phyloP scores from a whole-genome alignment of 2,113 vertebrate genomes.

The Polyodon spathula region DNA sequence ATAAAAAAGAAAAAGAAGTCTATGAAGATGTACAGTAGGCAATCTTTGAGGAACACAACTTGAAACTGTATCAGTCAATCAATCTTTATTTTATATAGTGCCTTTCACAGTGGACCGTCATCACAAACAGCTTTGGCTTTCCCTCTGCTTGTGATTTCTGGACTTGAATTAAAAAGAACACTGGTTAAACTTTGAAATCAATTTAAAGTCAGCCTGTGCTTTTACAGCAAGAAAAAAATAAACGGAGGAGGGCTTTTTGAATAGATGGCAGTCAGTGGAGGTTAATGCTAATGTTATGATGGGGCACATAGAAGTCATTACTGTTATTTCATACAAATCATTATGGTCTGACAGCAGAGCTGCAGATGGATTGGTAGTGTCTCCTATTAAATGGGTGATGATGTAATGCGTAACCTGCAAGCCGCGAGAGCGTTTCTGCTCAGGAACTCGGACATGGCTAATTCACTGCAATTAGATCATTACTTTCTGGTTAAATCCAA shows the following conservation, averaged over 20 bases:
- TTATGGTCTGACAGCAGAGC: slow-evolving; percentile 5
- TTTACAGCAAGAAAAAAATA: background rate
- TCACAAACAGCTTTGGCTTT: no score
- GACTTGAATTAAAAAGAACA: background rate
- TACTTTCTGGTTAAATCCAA: slow-evolving; percentile 25
- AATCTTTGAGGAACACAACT: no score
- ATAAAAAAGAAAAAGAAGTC: no score
- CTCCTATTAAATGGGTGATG: slow-evolving; percentile 17
- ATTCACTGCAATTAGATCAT: slow-evolving; percentile 37
- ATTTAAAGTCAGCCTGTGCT: background rate
- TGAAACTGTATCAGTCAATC: no score
- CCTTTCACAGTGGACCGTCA: no score
- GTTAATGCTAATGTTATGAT: slow-evolving; percentile 18
- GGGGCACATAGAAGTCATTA: slow-evolving; percentile 12
- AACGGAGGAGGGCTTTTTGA: background rate
- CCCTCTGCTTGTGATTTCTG: no score
- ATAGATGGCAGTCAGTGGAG: slow-evolving; percentile 3
- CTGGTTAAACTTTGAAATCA: slow-evolving; percentile 7
- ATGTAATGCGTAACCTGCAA: slow-evolving; percentile 24
- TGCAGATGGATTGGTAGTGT: slow-evolving; percentile 5
- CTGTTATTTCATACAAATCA: slow-evolving; percentile 19
- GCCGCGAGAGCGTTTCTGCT: slow-evolving; percentile 9
- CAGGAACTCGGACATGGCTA: slow-evolving; percentile 22
- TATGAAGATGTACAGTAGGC: no score
- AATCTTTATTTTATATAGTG: no score